These are phyloP conservation scores for Lithobates pipiens DNA, from an alignment of 2,797 vertebrate species.

Conservation along the genomic window DNA sequence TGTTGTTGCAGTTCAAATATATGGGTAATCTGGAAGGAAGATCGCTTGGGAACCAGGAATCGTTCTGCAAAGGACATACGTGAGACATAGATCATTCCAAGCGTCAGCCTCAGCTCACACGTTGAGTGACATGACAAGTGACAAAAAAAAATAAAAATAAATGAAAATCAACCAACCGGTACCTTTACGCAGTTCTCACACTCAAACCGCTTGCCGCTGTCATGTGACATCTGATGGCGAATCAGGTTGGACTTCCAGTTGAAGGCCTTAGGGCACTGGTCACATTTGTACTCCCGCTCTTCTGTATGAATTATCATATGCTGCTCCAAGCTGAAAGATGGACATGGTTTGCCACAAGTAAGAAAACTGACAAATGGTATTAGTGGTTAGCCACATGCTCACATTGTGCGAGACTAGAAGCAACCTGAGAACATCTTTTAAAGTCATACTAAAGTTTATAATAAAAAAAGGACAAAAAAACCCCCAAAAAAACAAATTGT, in stretches of 20 bases:
- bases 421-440: too few species aligned
- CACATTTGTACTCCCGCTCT: conserved; percentile 94
- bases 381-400: background rate
- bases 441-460: too few species aligned
- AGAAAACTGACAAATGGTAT: background rate
- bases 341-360: conserved; percentile 6
- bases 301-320: conserved; percentile 98
- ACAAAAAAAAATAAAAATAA: background rate
- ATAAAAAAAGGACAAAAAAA: too few species aligned
- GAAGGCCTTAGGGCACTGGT: conserved; percentile 87
- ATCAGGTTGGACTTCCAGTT: conserved; percentile 89
- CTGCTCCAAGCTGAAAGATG: conserved; percentile 87
- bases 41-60: conserved; percentile 60
- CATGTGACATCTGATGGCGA: conserved; percentile 86
- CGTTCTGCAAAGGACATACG: conserved; percentile 62
- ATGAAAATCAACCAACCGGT: background rate
- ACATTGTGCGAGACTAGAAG: background rate
- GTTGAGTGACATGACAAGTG: conserved; percentile 46
- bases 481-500: too few species aligned
- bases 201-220: conserved; percentile 84
- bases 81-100: conserved; percentile 59
- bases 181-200: conserved; percentile 87
- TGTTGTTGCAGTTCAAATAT: conserved; percentile 63
- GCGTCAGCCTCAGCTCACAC: conserved; percentile 39
- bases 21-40: conserved; percentile 62